Evolutionary conservation across 2,888 invertebrate species (phyloP), one percentile per base, ranked within the genome.

Genomic region (Fissipunctia ypsillon): DNA sequence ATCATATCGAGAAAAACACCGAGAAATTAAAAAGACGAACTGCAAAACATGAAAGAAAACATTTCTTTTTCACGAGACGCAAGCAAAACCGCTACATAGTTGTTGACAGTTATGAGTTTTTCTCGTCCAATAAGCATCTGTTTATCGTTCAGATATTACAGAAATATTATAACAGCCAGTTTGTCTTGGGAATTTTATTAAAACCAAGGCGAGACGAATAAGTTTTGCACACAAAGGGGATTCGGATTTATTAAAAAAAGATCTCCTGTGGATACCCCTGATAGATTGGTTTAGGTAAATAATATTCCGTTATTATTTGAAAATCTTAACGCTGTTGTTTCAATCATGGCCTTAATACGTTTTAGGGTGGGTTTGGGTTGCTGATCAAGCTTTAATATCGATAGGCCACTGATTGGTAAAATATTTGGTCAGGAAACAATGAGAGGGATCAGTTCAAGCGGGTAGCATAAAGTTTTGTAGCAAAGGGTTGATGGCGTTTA

Each of bases 131-230:
- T 76, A 71, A 79, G 65, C 80, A 83, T 81, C 79, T 84, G 72
- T 85, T 82, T 82, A 78, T 78, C 72, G 63, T 73, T 69, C 67
- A 73, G 73, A 79, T 85, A 81, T 81, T 73, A 81, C 80, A 73
- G 45, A 64, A 69, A 78, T 78, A 85, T 78, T 76, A 76, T 72
- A 75, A 52, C 60, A 59, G 71, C 50, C 41, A 60, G 57, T 66
- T 75, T 84, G 70, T 74, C 85, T 78, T 72, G 84, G 74, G 65
- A 85, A 84, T 81, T 84, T 84, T 80, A 83, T 83, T 83, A 83
- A 78, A 81, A 81, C 38, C 43, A 48, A 71, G 31, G 57, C 19
- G 35, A 48, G 14, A 12, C 38, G 75, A 69, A 80, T 67, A 70
- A 63, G 66, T 64, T 80, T 65, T 9, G 76, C 72, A 76, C 54